phyloP scores from a whole-genome alignment of 2,888 invertebrate genomes.

The Thera britannica region DNA sequence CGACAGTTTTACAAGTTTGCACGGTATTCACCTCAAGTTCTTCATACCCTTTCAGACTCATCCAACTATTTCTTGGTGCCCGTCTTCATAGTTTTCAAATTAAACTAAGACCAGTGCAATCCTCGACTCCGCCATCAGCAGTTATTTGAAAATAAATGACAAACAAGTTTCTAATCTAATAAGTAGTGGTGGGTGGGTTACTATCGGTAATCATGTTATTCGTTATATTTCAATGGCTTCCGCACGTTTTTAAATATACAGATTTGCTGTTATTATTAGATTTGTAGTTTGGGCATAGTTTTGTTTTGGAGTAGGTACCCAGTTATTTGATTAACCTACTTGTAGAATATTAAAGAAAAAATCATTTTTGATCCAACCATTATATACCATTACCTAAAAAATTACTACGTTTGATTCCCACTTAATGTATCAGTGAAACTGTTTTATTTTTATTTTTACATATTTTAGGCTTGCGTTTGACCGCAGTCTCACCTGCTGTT shows the following conservation, averaged over 20 bases:
- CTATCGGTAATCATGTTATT: slow-evolving; percentile 62
- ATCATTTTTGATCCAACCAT: too few relatives aligned
- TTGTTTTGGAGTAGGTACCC: slow-evolving; percentile 35
- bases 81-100: slow-evolving; percentile 73
- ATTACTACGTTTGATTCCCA: too few relatives aligned
- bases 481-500: too few relatives aligned
- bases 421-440: too few relatives aligned
- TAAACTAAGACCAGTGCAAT: slow-evolving; percentile 60
- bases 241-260: slow-evolving; percentile 48
- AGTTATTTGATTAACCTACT: slow-evolving; percentile 38
- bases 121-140: slow-evolving; percentile 23
- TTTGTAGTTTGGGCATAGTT: slow-evolving; percentile 39
- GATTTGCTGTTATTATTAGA: slow-evolving; percentile 49
- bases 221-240: slow-evolving; percentile 66
- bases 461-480: too few relatives aligned
- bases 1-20: slow-evolving; percentile 42
- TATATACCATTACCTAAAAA: too few relatives aligned
- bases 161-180: slow-evolving; percentile 54
- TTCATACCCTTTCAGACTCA: slow-evolving; percentile 46
- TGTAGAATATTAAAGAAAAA: too few relatives aligned
- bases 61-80: slow-evolving; percentile 74
- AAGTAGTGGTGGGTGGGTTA: slow-evolving; percentile 42
- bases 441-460: too few relatives aligned
- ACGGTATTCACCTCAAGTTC: slow-evolving; percentile 32
- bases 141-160: slow-evolving; percentile 20